Evolutionary conservation across 2,888 invertebrate species (phyloP), one percentile per base, ranked within the genome.

Genomic region (Aporophyla nigra): DNA sequence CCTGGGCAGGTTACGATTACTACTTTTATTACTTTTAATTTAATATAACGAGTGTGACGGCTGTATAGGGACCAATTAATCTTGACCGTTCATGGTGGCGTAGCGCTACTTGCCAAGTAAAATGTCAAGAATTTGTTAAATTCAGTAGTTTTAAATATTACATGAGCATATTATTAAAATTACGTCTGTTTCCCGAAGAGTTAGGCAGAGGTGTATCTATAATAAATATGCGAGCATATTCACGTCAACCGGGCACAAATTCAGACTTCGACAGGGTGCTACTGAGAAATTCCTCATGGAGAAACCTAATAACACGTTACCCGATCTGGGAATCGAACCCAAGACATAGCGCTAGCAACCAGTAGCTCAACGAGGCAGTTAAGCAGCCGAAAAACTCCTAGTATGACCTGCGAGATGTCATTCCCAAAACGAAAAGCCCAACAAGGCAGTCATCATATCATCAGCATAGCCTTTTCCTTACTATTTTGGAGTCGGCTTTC

Each of bases 21-120:
- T 56, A 49, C 51, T 73, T 81, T 73, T 75, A 75, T 65, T 74
- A 65, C 51, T 62, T 71, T 72, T 74, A 67, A 79, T 79, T 80
- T 83, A 80, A 74, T 69, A 61, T 56, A 63, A 16, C 58, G 9
- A 53, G 53, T 74, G 68, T 66, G 66, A 27, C 73, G 33, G 75
- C 27, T 56, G 65, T 51, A 56, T 40, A 14, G 33, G 0, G 49
- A 24, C 59, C 69, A 46, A 27, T 67, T 40, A 59, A 49, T 66
- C 40, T 66, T 56, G 80, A 5, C 5, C 59, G 43, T 66, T 71
- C 14, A 51, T 12, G 21, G 51, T 5, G 9, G 54, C 58, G 33
- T 33, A 3, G 33, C 33, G 33, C 33, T 46, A 9, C 10, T 62
- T 62, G 56, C 3, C 14, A 43, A 59, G 21, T 6, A 24, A 59